A percentile compares a stretch with the other conserved stretches of the same genome.
Evolutionary conservation across 2,113 vertebrate genomes (phyloP).

Genomic region (Nesogale talazaci): DNA sequence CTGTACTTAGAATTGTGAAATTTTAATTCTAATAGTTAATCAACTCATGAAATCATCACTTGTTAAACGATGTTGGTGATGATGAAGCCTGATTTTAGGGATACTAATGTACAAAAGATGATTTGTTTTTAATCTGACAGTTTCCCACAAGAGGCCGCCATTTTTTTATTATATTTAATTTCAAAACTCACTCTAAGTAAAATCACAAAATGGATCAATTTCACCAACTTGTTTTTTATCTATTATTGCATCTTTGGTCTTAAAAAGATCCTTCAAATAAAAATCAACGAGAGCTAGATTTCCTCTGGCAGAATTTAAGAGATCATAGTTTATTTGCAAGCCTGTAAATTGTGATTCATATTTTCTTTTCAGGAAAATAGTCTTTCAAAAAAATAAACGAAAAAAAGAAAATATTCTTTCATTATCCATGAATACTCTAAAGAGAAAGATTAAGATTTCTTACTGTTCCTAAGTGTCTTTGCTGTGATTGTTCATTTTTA

Average conservation of each 20-base stretch:
- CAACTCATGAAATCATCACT: constrained; percentile 18
- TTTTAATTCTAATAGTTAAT: constrained; percentile 50
- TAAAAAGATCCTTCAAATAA: constrained; percentile 34
- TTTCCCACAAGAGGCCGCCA: constrained; percentile 12
- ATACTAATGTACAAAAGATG: constrained; percentile 22
- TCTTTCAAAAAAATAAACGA: no score
- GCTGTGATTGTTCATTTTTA: constrained; percentile 81
- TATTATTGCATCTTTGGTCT: constrained; percentile 13
- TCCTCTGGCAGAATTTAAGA: constrained; percentile 11
- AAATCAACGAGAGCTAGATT: constrained; percentile 61
- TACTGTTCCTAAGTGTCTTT: constrained; percentile 53
- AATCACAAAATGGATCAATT: background rate
- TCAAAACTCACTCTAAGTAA: constrained; percentile 49
- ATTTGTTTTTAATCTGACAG: constrained; percentile 55
- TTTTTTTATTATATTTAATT: constrained; percentile 40
- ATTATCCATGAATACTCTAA: no score
- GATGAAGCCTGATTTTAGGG: constrained; percentile 40
- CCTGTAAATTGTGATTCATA: background rate
- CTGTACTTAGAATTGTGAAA: constrained; percentile 52
- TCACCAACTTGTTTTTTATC: background rate
- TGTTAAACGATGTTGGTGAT: constrained; percentile 50
- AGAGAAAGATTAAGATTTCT: background rate
- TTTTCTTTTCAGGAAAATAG: constrained; percentile 39
- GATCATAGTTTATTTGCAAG: constrained; percentile 37
- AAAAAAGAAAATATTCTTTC: no score